Conservation (phyloP, 2,797 vertebrate genomes). For the Sebastes diaconus region DNA sequence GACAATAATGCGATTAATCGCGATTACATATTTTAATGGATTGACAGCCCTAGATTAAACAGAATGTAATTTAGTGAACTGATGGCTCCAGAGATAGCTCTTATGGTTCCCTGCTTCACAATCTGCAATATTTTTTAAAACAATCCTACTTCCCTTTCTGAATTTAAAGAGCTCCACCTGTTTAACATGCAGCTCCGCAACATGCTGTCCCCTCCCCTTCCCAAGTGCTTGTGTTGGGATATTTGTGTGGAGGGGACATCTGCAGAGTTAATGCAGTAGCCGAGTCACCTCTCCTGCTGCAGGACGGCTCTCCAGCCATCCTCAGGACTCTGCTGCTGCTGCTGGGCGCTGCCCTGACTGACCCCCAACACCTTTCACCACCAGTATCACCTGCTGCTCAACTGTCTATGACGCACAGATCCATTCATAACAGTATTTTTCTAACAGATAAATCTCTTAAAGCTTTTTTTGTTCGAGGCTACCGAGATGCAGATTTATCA, state of each 20-base stretch:
- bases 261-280: conserved; percentile 71
- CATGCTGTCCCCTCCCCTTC: conserved; percentile 15
- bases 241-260: conserved; percentile 65
- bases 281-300: conserved; percentile 48
- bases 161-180: conserved; percentile 19
- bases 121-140: background rate
- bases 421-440: conserved; percentile 39
- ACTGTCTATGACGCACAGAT: conserved; percentile 8
- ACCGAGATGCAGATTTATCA: background rate
- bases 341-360: background rate
- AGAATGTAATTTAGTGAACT: background rate
- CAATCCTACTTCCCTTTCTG: background rate
- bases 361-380: conserved; percentile 1
- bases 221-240: conserved; percentile 42
- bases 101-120: background rate
- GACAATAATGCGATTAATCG: no score
- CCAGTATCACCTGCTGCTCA: conserved; percentile 37
- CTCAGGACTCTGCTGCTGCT: conserved; percentile 13
- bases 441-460: background rate
- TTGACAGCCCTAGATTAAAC: background rate
- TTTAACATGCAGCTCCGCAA: conserved; percentile 44
- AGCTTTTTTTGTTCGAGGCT: background rate
- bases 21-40: no score
- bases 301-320: conserved; percentile 27
- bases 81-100: background rate